Base-by-base conservation (phyloP, 2,888 invertebrate genomes). In the Volucella zonaria region DNA sequence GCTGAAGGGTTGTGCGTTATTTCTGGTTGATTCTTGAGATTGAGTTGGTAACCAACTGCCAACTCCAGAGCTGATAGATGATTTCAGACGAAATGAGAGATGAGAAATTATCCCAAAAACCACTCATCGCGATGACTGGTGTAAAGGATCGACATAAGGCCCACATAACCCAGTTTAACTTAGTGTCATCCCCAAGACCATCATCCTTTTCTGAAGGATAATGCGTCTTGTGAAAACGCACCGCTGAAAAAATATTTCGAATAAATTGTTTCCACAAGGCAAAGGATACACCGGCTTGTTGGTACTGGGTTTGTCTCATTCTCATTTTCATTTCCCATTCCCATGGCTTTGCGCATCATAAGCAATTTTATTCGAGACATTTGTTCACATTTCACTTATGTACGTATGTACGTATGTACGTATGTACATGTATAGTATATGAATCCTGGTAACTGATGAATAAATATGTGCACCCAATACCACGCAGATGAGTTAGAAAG, bases 321-420 rank as follows among this genome's bases (percentile, higher is more conserved):
- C 75, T 74, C 80, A 80, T 80, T 80, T 64, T 74, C 80, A 80
- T 80, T 80, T 64, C 74, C 58, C 80, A 80, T 68, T 62, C 80
- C 59, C 18, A 2, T 56, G 56, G 68, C 62, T 81, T 75, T 68
- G 68, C 68, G 67, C 75, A 45, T 75, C 80, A 75, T 81, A 64
- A 64, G 62, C 70, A 70, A 75, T 68, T 68, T 52, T 56, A n/a
- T 49, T 40, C 38, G 42, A 43, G 38, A 40, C 23, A 54, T 15
- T 56, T 56, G 42, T 62, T 61, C 23, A 15, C 18, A 52, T 31
- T 68, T 68, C 70, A 49, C 70, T 23, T 23, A 23, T 2, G 18
- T 23, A 23, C 0, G 2, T 31, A 6, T 1, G 6, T 31, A 31
- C 31, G n/a, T 23, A 23, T 2, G 18, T 23, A 23, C 0, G 2